Base-by-base conservation (phyloP, 2,888 invertebrate genomes). In the Alcis repandata region DNA sequence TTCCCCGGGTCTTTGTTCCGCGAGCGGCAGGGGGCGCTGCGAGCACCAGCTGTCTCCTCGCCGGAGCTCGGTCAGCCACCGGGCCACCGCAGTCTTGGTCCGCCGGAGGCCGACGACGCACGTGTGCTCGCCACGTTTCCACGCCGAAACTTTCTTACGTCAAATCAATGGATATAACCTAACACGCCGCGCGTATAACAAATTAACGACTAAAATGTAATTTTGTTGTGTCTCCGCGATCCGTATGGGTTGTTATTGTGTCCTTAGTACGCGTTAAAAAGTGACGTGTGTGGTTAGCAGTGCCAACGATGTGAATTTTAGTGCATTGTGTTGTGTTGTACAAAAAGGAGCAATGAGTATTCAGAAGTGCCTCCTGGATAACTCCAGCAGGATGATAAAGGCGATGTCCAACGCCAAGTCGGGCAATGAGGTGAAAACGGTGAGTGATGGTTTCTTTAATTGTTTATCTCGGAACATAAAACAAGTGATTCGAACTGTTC, bases 101-200 rank as follows among this genome's bases (percentile, higher is more conserved):
- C 76, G 79, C 72, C 69, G 76, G 72, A 73, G 72, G 77, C 71
- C 67, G 67, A 22, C 48, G 48, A 61, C 70, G 76, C 75, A 83
- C 85, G 88, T 85, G 77, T 73, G 46, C 40, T 58, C 65, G 70
- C 70, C 77, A 74, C 79, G 76, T 73, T 72, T 67, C 65, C 48
- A 59, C 62, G 69, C 66, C 79, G 82, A 92, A 93, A 93, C 92
- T 92, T 93, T 93, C 84, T 92, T 92, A 92, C 92, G 91, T 90
- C 90, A 90, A 90, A 89, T 90, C 91, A 90, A 92, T 93, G 93
- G 93, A 92, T 93, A 92, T 92, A 93, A 93, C 93, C 92, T 93
- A 93, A 92, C 83, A 85, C 76, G 76, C 68, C 83, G 84, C 83
- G 85, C 79, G 78, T 82, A 83, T 80, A 71, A 68, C 70, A 75